phyloP scores from a whole-genome alignment of 2,797 vertebrate species.

The Calcarius lapponicus region DNA sequence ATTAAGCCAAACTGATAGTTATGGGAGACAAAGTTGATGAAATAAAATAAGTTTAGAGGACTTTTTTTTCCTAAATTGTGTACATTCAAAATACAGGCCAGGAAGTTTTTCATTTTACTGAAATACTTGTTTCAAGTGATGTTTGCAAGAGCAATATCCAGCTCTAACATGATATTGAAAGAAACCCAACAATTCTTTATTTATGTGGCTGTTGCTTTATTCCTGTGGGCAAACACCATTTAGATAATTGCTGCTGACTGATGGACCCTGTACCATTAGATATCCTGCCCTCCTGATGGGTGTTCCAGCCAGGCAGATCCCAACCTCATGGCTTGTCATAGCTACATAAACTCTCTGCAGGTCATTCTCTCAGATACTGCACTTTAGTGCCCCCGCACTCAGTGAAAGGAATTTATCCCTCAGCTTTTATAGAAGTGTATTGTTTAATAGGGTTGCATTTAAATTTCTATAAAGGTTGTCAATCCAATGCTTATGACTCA shows the following conservation, averaged over 20 bases:
- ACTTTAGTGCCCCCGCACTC: background rate
- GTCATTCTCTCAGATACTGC: background rate
- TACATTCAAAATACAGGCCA: background rate
- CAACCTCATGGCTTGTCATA: background rate
- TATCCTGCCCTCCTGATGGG: background rate
- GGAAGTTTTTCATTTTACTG: background rate
- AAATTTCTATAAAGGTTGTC: conserved; percentile 37
- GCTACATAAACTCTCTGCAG: background rate
- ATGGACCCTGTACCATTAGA: background rate
- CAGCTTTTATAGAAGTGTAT: background rate
- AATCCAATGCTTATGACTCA: conserved; percentile 23
- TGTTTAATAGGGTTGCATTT: conserved; percentile 25
- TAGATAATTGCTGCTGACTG: background rate
- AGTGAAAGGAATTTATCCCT: background rate
- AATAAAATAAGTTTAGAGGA: background rate
- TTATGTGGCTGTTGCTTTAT: background rate
- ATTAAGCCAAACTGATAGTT: background rate
- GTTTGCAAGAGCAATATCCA: background rate
- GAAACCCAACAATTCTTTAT: background rate
- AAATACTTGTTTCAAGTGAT: background rate
- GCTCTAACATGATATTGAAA: background rate
- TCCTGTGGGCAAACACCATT: background rate
- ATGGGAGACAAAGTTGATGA: background rate
- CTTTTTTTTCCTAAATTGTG: background rate
- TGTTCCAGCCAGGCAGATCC: background rate